Percentiles rank a stretch among this genome's conserved stretches.
phyloP scores from a whole-genome alignment of 1,140 invertebrate species.

The Diplogasteroides magnus region DNA sequence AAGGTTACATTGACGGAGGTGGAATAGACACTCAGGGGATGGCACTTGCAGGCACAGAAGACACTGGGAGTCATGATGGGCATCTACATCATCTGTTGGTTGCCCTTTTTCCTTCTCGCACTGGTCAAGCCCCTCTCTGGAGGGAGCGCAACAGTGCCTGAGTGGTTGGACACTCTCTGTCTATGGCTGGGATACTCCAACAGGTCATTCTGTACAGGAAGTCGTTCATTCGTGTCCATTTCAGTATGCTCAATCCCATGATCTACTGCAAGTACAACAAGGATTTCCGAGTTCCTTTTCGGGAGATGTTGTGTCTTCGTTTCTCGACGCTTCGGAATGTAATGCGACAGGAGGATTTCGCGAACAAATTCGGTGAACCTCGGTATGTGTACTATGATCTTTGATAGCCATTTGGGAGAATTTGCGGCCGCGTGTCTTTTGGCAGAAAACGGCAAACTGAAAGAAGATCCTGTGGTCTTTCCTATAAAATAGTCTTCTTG shows the following conservation, averaged over 20 bases:
- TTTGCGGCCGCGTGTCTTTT: too few relatives aligned
- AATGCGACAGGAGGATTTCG: constrained; percentile 59
- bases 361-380: constrained; percentile 57
- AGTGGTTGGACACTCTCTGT: constrained; percentile 55
- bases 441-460: too few relatives aligned
- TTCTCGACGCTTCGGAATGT: constrained; percentile 58
- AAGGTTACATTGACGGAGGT: not conserved
- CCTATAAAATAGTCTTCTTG: too few relatives aligned
- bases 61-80: constrained; percentile 96
- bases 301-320: constrained; percentile 60
- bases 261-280: constrained; percentile 62
- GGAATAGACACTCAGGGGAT: not conserved
- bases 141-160: constrained; percentile 53
- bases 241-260: constrained; percentile 60
- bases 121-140: constrained; percentile 44
- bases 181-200: constrained; percentile 61
- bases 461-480: too few relatives aligned
- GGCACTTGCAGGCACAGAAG: constrained; percentile 57
- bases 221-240: too few relatives aligned
- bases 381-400: constrained; percentile 30
- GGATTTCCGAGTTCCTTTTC: constrained; percentile 61
- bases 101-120: constrained; percentile 79
- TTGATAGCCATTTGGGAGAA: not conserved
- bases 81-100: constrained; percentile 88
- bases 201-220: too few relatives aligned